These are phyloP conservation scores for Onychorhynchus coronatus DNA, from an alignment of 2,113 vertebrate species.

Conservation along the genomic window DNA sequence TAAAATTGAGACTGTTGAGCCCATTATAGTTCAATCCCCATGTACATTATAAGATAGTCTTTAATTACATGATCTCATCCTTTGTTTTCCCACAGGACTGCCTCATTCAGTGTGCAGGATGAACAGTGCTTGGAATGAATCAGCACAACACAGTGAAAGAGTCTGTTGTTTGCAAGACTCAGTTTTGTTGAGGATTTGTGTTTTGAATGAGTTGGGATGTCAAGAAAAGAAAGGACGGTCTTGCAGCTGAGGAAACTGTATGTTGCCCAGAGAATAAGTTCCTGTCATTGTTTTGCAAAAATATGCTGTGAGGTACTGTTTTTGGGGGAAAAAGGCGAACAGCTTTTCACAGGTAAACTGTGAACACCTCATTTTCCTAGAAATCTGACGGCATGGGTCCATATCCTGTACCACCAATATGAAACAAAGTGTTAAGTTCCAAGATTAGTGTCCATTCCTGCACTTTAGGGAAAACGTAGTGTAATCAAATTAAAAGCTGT, in stretches of 20 bases:
- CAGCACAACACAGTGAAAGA: conserved; percentile 36
- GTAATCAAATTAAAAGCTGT: neutral
- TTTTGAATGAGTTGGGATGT: conserved; percentile 27
- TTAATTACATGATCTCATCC: conserved; percentile 55
- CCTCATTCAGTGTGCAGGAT: conserved; percentile 24
- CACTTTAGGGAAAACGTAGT: neutral
- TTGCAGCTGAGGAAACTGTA: conserved; percentile 33
- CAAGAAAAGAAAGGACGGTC: conserved; percentile 26
- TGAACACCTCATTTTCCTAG: neutral
- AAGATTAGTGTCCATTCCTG: neutral
- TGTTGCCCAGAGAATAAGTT: neutral
- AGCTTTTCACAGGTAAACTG: neutral
- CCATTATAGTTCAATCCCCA: neutral
- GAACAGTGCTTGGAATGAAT: conserved; percentile 37
- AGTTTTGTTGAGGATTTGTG: conserved; percentile 22
- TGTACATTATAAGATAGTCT: conserved; percentile 40
- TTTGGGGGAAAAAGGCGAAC: neutral
- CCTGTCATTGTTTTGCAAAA: neutral
- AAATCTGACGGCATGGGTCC: neutral
- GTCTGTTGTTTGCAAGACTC: conserved; percentile 45
- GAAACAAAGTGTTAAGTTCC: neutral
- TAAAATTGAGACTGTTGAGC: neutral
- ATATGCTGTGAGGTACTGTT: neutral
- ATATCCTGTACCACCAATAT: neutral
- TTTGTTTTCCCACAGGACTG: conserved; percentile 47